Conservation (phyloP, 1,140 invertebrate species). For the Hestina assimilis region DNA sequence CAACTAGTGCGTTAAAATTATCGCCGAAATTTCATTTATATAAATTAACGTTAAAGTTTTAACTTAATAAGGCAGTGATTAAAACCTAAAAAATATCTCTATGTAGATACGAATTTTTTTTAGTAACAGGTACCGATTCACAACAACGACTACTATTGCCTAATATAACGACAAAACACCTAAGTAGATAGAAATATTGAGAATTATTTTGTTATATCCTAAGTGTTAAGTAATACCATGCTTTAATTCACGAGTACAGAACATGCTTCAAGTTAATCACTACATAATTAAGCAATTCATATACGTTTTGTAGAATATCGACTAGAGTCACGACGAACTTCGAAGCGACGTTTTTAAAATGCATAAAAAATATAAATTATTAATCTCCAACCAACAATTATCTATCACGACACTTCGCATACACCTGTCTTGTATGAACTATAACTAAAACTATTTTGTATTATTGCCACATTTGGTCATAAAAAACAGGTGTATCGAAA, state of each 20-base stretch:
- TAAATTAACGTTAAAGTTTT: background rate
- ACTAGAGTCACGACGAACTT: slow-evolving; percentile 33
- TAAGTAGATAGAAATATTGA: slow-evolving; percentile 9
- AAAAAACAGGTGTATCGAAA: slow-evolving; percentile 40
- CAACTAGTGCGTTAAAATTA: background rate
- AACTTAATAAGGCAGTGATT: slow-evolving; percentile 25
- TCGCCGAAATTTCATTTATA: background rate
- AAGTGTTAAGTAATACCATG: slow-evolving; percentile 17
- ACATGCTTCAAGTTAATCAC: slow-evolving; percentile 25
- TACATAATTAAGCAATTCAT: slow-evolving; percentile 19
- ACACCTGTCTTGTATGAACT: slow-evolving; percentile 46
- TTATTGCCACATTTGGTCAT: slow-evolving; percentile 37
- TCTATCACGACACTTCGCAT: slow-evolving; percentile 11
- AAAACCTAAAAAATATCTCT: slow-evolving; percentile 10
- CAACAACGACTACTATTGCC: slow-evolving; percentile 20
- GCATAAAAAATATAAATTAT: slow-evolving; percentile 32
- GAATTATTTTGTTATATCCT: slow-evolving; percentile 3
- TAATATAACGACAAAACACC: slow-evolving; percentile 13
- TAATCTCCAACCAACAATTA: slow-evolving; percentile 14
- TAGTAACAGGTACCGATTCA: slow-evolving; percentile 21
- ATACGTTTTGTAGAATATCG: slow-evolving; percentile 10
- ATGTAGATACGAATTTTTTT: background rate
- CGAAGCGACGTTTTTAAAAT: slow-evolving; percentile 37
- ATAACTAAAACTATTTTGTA: slow-evolving; percentile 38
- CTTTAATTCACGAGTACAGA: slow-evolving; percentile 14